Conservation (phyloP, 2,113 vertebrate species). For the Isichthys henryi region DNA sequence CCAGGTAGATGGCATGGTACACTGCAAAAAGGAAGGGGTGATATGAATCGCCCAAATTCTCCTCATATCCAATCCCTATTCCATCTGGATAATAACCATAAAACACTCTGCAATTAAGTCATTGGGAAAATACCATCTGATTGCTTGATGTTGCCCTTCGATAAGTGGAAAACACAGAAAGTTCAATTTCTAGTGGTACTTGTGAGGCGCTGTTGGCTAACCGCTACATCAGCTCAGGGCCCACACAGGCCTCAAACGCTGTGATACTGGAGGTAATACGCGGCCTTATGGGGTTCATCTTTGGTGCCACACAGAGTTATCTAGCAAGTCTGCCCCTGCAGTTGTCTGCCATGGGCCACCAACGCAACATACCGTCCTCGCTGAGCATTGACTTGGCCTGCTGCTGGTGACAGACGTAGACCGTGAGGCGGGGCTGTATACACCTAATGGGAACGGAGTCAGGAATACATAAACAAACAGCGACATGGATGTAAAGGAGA, state of each 20-base stretch:
- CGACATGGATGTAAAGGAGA: not conserved
- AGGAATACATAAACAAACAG: not conserved
- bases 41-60: not conserved
- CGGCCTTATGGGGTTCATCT: not conserved
- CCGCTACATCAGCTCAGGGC: not conserved
- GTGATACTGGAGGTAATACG: not conserved
- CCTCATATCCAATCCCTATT: not conserved
- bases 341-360: not conserved
- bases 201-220: not conserved
- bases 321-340: not conserved
- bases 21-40: conserved; percentile 54
- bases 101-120: not conserved
- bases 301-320: not conserved
- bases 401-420: conserved; percentile 85
- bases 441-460: conserved; percentile 54
- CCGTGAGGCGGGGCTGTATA: conserved; percentile 82
- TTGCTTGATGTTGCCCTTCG: not conserved
- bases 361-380: conserved; percentile 35
- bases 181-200: not conserved
- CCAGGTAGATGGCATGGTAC: conserved; percentile 86
- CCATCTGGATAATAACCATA: not conserved
- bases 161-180: not conserved
- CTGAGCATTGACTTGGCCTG: conserved; percentile 42
- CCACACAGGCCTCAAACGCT: not conserved
- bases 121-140: not conserved